Percentiles rank a stretch among this genome's conserved stretches.
phyloP scores from a whole-genome alignment of 1,140 invertebrate genomes.

The Sycophila sp. region DNA sequence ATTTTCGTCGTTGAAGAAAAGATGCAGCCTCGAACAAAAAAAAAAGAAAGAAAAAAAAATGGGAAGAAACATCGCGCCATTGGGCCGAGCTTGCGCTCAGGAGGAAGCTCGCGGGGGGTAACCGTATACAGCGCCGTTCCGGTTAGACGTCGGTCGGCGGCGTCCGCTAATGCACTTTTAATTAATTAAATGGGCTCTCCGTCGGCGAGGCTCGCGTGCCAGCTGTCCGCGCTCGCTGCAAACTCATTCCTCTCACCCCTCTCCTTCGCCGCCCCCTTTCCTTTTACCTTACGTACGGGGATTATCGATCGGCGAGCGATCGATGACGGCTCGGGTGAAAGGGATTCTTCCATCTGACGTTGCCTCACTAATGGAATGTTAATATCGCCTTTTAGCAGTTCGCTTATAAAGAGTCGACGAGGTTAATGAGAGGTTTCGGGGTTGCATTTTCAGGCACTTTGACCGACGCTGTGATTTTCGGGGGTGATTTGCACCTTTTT shows the following conservation, averaged over 20 bases:
- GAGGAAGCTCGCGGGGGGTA: slow-evolving; percentile 42
- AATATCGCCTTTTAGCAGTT: slow-evolving; percentile 21
- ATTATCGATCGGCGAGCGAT: slow-evolving; percentile 13
- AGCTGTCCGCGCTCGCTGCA: slow-evolving; percentile 58
- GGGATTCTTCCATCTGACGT: background rate
- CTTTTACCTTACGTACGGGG: background rate
- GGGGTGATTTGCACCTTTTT: too few species aligned
- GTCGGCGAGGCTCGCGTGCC: slow-evolving; percentile 66
- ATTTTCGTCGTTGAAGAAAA: background rate
- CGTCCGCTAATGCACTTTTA: slow-evolving; percentile 67
- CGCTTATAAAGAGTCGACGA: too few species aligned
- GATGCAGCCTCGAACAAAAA: background rate
- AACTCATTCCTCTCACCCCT: slow-evolving; percentile 53
- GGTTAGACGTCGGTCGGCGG: slow-evolving; percentile 46
- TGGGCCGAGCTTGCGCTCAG: background rate
- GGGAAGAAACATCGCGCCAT: background rate
- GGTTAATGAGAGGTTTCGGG: too few species aligned
- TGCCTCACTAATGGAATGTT: slow-evolving; percentile 30
- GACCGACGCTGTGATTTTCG: too few species aligned
- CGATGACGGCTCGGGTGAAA: background rate
- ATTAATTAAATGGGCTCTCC: slow-evolving; percentile 67
- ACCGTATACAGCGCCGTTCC: slow-evolving; percentile 53
- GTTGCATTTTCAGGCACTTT: too few species aligned
- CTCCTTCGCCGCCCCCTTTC: background rate
- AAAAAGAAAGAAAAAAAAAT: background rate